These are phyloP conservation scores for Coturnix japonica DNA, from an alignment of 2,113 vertebrate species.

Conservation along the genomic window DNA sequence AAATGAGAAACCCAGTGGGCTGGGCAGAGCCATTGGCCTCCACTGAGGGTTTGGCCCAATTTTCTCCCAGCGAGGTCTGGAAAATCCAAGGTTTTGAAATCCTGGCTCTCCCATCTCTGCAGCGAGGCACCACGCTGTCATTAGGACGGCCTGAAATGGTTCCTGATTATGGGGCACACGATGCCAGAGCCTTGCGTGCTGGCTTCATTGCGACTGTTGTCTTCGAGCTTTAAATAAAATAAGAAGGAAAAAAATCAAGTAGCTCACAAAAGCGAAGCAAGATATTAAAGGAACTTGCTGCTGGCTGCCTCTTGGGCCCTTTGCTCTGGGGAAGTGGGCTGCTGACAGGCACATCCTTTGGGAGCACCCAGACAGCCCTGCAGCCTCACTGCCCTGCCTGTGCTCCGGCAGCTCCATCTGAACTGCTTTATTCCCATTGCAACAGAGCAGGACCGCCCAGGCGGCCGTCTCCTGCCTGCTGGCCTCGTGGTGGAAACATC, in stretches of 20 bases:
- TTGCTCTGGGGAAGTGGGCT: neutral
- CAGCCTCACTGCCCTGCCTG: neutral
- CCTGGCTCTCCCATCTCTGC: neutral
- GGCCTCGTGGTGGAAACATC: constrained; percentile 34
- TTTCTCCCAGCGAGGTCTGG: constrained; percentile 34
- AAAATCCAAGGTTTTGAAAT: constrained; percentile 56
- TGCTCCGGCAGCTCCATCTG: neutral
- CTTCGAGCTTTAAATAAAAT: neutral
- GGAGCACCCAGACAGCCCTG: neutral
- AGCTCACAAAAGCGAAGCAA: constrained; percentile 16
- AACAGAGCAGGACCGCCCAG: constrained; percentile 20
- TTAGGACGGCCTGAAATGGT: constrained; percentile 43
- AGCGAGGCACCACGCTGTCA: constrained; percentile 50
- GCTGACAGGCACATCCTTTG: neutral
- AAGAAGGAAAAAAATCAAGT: neutral
- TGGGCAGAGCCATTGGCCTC: neutral
- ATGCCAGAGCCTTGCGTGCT: constrained; percentile 49
- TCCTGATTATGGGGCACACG: constrained; percentile 32
- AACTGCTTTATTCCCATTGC: neutral
- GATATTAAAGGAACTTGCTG: neutral
- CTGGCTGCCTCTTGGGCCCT: neutral
- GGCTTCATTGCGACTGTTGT: neutral
- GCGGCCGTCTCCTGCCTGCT: neutral
- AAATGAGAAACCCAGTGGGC: neutral
- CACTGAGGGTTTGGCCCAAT: neutral